Evolutionary conservation across 2,113 vertebrate species (phyloP), one percentile per base, ranked within the genome.

Genomic region (Nibea coibor): DNA sequence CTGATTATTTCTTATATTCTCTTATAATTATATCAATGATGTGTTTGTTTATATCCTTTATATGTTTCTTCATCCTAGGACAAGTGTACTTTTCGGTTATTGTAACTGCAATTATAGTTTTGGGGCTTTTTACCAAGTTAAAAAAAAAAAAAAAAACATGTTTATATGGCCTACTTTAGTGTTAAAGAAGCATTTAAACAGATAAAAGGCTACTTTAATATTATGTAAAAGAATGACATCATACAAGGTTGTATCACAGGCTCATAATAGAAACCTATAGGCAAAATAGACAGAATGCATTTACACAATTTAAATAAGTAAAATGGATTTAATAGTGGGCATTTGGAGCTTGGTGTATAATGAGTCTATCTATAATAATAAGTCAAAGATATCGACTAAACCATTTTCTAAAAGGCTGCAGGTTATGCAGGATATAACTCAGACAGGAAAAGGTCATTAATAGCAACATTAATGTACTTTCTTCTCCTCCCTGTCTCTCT

Each of bases 151-250:
- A 31, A 31, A 0, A 31, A 39, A 39, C 35, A 39, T 39, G 35
- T 39, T 39, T 9, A 2, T 20, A 28, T 59, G 17, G 17, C 5
- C 10, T 15, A 47, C 20, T 47, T 19, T 22, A 66, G 17, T 3
- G 14, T 66, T 24, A 16, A 50, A 69, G 12, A 67, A 15, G 31
- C 17, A 51, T 59, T 77, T 59, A 26, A 77, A 58, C 15, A 16
- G 6, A 24, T 28, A 10, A 22, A 62, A 63, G 1, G 8, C 2
- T 0, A 3, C 12, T 28, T 17, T 43, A 54, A 3, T 20, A 45
- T 26, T 53, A 10, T 9, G 16, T 31, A n/a, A 20, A 71, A 58
- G 53, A 14, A 19, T 22, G 11, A 53, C 26, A 71, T 15, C 24
- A 42, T 54, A 20, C n/a, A 45, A 45, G 11, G 43, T 26, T 50